Evolutionary conservation across 2,888 invertebrate genomes (phyloP).

Genomic region (Nebria salina): DNA sequence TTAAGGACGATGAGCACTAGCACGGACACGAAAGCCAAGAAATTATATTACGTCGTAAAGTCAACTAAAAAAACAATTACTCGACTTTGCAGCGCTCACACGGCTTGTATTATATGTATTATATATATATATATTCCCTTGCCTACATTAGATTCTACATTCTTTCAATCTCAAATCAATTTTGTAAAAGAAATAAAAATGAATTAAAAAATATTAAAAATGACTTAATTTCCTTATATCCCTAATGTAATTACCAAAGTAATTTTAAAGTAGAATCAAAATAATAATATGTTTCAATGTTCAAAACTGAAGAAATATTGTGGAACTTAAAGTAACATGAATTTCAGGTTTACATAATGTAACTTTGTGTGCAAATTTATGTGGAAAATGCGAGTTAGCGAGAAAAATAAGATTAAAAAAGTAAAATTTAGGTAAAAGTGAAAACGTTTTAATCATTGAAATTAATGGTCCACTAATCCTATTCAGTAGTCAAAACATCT

Average conservation of each 20-base stretch:
- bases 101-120: not conserved
- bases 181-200: too few relatives aligned
- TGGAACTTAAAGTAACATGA: too few relatives aligned
- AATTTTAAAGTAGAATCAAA: too few relatives aligned
- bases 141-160: not conserved
- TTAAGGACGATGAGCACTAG: conserved; percentile 11
- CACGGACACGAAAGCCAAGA: conserved; percentile 20
- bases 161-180: not conserved
- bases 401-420: not conserved
- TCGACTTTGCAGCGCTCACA: not conserved
- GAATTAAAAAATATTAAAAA: too few relatives aligned
- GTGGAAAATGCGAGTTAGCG: not conserved
- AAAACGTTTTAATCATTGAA: conserved; percentile 46
- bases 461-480: conserved; percentile 34
- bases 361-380: too few relatives aligned
- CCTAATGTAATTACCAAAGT: too few relatives aligned
- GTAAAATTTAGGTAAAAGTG: conserved; percentile 38
- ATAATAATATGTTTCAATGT: too few relatives aligned
- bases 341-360: too few relatives aligned
- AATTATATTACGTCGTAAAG: conserved; percentile 39
- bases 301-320: too few relatives aligned
- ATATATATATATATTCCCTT: not conserved
- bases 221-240: too few relatives aligned
- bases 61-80: conserved; percentile 42
- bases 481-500: conserved; percentile 42